Evolutionary conservation across 1,140 invertebrate genomes (phyloP), one percentile per base, ranked within the genome.

Genomic region (Aporrectodea caliginosa): DNA sequence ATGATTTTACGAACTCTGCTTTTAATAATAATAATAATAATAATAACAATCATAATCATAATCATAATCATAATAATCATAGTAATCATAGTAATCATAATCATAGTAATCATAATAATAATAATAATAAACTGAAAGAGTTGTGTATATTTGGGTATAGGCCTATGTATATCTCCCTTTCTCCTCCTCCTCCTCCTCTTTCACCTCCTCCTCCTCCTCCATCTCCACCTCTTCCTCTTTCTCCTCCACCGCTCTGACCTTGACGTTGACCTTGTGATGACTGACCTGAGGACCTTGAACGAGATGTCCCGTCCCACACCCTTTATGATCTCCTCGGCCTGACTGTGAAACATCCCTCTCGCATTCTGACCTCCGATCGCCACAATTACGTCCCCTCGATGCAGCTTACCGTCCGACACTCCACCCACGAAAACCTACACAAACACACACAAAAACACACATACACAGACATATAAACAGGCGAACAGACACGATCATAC

Each of bases 311-410:
- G 86, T 35, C 87, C 87, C 22, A 93, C 93, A 87, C 92, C 93
- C 87, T 93, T 93, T 87, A 97, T 95, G 78, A 96, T 89, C 85
- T 93, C 93, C 87, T 95, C 93, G 34, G 95, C 96, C 88, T 96
- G 94, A 88, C 94, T 93, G 87, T 97, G 95, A 84, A 93, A 91
- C 83, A 97, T 90, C 86, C 94, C 92, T 78, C 92, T 90, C 75
- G 93, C 91, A 88, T 96, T 94, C 87, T 93, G 94, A 83, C 94
- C 93, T 86, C 93, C 93, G 83, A 98, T 93, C 89, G 94, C 94
- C 80, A 93, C 91, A 83, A 98, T 93, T 84, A 96, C 92, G 89
- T 98, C 96, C 83, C 95, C 95, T 80, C 93, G 91, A 78, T 93
- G 91, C 70, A 97, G 91, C 82, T 93, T 92, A 58, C 92, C 92